phyloP scores from a whole-genome alignment of 2,113 vertebrate genomes.

The Stegostoma tigrinum region DNA sequence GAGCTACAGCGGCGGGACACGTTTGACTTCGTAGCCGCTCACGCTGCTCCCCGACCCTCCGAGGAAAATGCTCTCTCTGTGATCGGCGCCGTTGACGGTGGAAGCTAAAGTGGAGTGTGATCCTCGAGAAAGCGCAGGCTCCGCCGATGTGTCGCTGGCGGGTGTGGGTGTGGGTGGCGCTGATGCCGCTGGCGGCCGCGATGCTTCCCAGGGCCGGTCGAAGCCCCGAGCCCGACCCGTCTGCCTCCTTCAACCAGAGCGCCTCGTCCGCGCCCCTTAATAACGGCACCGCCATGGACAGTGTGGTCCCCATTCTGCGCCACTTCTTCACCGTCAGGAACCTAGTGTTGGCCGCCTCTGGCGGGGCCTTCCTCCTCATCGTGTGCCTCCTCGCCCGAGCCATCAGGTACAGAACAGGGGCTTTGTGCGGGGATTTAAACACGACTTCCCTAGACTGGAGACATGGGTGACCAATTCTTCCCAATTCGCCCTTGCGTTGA shows the following conservation, averaged over 20 bases:
- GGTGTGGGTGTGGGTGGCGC: constrained; percentile 2
- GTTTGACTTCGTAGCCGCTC: too few relatives aligned
- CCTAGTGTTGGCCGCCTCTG: constrained; percentile 70
- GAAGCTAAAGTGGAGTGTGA: too few relatives aligned
- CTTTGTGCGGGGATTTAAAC: too few relatives aligned
- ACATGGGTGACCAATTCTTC: too few relatives aligned
- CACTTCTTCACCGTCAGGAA: constrained; percentile 78
- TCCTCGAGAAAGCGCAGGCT: background rate
- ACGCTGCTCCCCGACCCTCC: too few relatives aligned
- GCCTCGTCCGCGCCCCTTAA: constrained; percentile 44
- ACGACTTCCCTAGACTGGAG: too few relatives aligned
- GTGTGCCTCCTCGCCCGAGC: constrained; percentile 75
- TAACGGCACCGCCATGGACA: background rate
- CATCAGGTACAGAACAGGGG: constrained; percentile 62
- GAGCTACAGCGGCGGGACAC: too few relatives aligned
- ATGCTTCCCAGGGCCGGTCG: too few relatives aligned
- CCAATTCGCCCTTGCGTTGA: too few relatives aligned
- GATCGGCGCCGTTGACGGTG: too few relatives aligned
- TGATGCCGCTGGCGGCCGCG: background rate
- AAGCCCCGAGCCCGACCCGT: background rate
- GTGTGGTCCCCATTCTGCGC: constrained; percentile 53
- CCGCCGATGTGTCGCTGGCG: background rate
- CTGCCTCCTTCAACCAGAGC: constrained; percentile 45
- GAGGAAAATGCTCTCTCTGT: too few relatives aligned
- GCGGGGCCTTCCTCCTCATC: constrained; percentile 68